These are phyloP conservation scores for Spondyliosoma cantharus DNA, from an alignment of 2,797 vertebrate species.

Conservation along the genomic window DNA sequence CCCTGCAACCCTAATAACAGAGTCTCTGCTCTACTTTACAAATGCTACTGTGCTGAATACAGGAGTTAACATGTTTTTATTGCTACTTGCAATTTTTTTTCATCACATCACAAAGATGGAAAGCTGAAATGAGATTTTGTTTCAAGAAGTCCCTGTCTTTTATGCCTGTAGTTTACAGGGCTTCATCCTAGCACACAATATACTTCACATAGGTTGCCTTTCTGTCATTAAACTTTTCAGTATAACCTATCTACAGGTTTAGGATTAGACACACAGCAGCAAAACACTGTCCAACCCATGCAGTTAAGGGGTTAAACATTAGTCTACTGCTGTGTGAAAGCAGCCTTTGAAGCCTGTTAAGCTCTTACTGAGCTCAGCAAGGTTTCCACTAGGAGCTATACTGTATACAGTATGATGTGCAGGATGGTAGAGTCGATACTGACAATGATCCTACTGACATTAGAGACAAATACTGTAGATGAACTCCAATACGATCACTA, in stretches of 20 bases:
- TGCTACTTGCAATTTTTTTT: not conserved
- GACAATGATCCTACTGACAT: constrained; percentile 12
- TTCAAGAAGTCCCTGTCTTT: not conserved
- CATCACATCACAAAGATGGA: not conserved
- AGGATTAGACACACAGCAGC: not conserved
- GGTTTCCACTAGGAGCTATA: constrained; percentile 52
- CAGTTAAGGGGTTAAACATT: constrained; percentile 41
- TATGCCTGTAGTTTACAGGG: not conserved
- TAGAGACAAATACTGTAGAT: not conserved
- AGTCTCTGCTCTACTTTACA: not conserved
- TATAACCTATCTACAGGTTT: not conserved
- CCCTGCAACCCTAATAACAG: not conserved
- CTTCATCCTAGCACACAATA: not conserved
- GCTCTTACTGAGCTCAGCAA: constrained; percentile 48
- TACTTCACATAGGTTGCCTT: not conserved
- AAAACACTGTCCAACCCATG: not conserved
- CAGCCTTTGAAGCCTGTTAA: constrained; percentile 44
- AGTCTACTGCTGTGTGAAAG: constrained; percentile 45
- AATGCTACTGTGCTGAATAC: not conserved
- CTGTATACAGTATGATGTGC: constrained; percentile 12
- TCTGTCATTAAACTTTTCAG: not conserved
- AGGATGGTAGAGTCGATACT: not conserved
- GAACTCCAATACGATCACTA: not conserved
- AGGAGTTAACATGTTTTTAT: not conserved
- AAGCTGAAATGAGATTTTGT: too few relatives aligned